phyloP scores from a whole-genome alignment of 2,888 invertebrate genomes.

The Drosophila picticornis region DNA sequence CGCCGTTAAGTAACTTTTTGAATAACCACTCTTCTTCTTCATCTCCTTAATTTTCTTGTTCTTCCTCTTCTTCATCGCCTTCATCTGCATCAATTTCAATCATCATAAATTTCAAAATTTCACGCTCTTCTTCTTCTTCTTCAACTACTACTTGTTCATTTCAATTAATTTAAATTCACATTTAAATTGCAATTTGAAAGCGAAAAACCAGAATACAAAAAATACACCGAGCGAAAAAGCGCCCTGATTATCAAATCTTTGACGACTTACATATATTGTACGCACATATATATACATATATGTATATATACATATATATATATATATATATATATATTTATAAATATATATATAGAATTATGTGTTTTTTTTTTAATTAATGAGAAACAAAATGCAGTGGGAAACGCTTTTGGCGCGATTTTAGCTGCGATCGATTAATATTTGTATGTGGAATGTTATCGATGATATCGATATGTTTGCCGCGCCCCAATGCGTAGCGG shows the following conservation, averaged over 20 bases:
- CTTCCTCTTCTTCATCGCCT: not conserved
- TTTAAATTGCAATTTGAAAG: slow-evolving; percentile 71
- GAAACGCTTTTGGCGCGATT: slow-evolving; percentile 74
- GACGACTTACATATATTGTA: slow-evolving; percentile 15
- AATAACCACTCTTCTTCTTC: not conserved
- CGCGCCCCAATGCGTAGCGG: slow-evolving; percentile 28
- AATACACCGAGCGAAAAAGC: slow-evolving; percentile 34
- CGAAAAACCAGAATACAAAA: slow-evolving; percentile 31
- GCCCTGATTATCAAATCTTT: slow-evolving; percentile 5
- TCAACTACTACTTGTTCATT: slow-evolving; percentile 33
- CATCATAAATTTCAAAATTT: not conserved
- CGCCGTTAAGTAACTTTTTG: slow-evolving; percentile 4
- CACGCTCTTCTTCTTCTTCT: slow-evolving; percentile 10
- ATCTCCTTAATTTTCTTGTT: slow-evolving; percentile 2
- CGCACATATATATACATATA: slow-evolving; percentile 28
- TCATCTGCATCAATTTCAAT: slow-evolving; percentile 12
- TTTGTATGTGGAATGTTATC: slow-evolving; percentile 27
- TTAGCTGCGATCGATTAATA: slow-evolving; percentile 56
- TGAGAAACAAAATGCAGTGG: slow-evolving; percentile 77
- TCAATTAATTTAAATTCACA: slow-evolving; percentile 69
- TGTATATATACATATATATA: slow-evolving; percentile 20
- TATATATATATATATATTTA: slow-evolving; percentile 26
- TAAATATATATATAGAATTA: slow-evolving; percentile 27
- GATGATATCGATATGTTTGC: slow-evolving; percentile 40
- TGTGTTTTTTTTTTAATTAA: slow-evolving; percentile 60